Percentiles rank a stretch among this genome's conserved stretches.
Conservation (phyloP, 2,113 vertebrate species). For the Triplophysa dalaica region DNA sequence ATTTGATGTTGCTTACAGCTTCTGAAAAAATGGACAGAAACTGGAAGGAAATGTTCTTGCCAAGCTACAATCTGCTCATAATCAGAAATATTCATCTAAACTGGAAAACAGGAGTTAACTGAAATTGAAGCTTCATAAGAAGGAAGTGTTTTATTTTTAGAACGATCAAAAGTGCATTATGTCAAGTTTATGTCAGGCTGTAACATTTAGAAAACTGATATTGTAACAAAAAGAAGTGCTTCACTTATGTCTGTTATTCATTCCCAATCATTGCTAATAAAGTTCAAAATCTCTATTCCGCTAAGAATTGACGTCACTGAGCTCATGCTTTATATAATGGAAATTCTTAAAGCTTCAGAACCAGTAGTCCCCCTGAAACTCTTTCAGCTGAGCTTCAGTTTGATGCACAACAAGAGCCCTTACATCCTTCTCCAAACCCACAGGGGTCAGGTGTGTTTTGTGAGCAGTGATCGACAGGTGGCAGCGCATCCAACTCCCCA, state of each 20-base stretch:
- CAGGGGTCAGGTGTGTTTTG: constrained; percentile 28
- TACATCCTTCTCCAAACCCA: constrained; percentile 32
- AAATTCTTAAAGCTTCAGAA: constrained; percentile 16
- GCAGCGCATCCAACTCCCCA: constrained; percentile 12
- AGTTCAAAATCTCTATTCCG: too few species aligned
- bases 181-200: too few species aligned
- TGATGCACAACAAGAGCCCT: constrained; percentile 31
- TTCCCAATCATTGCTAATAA: background rate
- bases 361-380: constrained; percentile 9
- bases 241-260: too few species aligned
- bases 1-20: background rate
- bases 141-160: too few species aligned
- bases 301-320: background rate
- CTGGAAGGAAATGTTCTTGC: too few species aligned
- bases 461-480: constrained; percentile 32
- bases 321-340: constrained; percentile 21
- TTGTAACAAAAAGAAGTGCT: too few species aligned
- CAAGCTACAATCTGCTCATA: too few species aligned
- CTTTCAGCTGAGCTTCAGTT: constrained; percentile 6
- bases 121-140: too few species aligned
- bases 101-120: too few species aligned
- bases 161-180: too few species aligned
- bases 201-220: background rate
- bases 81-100: background rate
- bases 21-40: background rate